Conservation (phyloP, 92 coral and sea anemone genomes). For the Chrysogorgia sp. region DNA sequence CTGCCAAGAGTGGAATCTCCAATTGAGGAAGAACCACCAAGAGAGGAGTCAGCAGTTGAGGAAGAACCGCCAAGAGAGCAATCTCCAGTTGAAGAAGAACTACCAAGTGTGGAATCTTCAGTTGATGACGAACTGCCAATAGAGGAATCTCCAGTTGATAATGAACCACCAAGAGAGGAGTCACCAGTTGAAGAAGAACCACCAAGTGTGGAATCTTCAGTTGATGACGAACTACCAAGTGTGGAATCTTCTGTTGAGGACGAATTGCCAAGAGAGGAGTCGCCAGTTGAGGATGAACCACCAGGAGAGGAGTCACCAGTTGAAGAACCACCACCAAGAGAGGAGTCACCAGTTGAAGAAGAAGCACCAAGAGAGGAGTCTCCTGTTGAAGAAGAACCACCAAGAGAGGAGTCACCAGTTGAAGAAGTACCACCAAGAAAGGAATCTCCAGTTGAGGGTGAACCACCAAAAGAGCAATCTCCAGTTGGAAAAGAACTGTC, state of each 20-base stretch:
- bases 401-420: conserved; percentile 69
- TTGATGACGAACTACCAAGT: not conserved
- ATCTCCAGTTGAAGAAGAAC: not conserved
- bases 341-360: not conserved
- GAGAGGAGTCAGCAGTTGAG: not conserved
- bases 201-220: not conserved
- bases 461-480: conserved; percentile 56
- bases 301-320: not conserved
- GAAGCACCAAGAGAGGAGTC: conserved; percentile 51
- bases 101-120: not conserved
- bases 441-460: conserved; percentile 76
- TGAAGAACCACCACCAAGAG: not conserved
- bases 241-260: not conserved
- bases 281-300: not conserved
- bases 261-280: not conserved
- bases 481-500: conserved; percentile 61
- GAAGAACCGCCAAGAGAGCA: not conserved
- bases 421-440: conserved; percentile 76
- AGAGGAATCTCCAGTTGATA: conserved; percentile 62
- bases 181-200: not conserved
- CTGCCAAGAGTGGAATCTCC: not conserved
- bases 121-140: conserved; percentile 56
- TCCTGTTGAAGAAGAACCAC: conserved; percentile 59
- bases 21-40: not conserved
- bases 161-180: no score